Base-by-base conservation (phyloP, 1,140 invertebrate species). In the Telenomus remus region DNA sequence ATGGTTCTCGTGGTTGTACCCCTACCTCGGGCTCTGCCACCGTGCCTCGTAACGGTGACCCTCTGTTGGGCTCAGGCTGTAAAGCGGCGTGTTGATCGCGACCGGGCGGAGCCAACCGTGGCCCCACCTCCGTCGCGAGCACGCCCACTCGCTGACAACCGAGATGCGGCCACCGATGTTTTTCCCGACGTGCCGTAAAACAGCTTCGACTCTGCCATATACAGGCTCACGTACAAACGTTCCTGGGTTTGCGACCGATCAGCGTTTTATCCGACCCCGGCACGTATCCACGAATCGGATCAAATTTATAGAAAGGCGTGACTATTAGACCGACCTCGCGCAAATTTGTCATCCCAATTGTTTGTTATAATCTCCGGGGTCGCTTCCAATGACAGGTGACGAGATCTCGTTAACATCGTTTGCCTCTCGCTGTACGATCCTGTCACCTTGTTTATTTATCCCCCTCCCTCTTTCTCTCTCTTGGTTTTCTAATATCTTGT, bases 51-150 rank as follows among this genome's bases (percentile, higher is more conserved):
- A 65, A 60, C 55, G 50, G 51, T 56, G 74, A 63, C 49, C 63
- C 66, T 78, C 74, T 68, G 63, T 81, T 73, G 76, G 64, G 53
- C 76, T 82, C 82, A 51, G 82, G 83, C 84, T 80, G 78, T 73
- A 55, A 82, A 81, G 84, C 82, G 87, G 86, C 88, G 85, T 83
- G 87, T 78, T 81, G 82, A 82, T 78, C 79, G 79, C 54, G 77
- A 64, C 54, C 61, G 72, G 76, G 77, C 69, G 80, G 78, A 53
- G 77, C 54, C 66, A 64, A 43, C 55, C 53, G 61, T 79, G 76
- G 86, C 80, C 82, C 75, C 75, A 59, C 84, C 83, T 54, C 27
- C 64, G 50, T 53, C 57, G 19, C 53, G 49, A 71, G 61, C 77
- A 70, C 79, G 73, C 79, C 79, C 66, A 69, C 37, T 39, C 66